Base-by-base conservation (phyloP, 2,113 vertebrate genomes). In the Baryphthengus martii region DNA sequence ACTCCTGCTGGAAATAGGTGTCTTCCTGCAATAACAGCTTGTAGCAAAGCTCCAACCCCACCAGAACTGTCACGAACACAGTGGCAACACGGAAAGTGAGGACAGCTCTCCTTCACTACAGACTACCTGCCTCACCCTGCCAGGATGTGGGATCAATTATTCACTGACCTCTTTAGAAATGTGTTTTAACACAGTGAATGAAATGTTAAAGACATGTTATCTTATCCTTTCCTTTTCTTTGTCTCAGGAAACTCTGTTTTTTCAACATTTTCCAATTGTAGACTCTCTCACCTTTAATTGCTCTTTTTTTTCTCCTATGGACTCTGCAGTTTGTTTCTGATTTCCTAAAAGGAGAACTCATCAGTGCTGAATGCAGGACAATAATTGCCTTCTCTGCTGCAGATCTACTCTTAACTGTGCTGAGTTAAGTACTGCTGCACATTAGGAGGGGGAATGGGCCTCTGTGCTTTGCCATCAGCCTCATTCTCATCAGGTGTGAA, bases 271-370 rank as follows among this genome's bases (percentile, higher is more conserved):
- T 85, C 66, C 91, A 40, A 61, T 61, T 90, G 71, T 66, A 93
- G 35, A 26, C 7, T 70, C 94, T 88, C 53, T 85, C 59, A 96
- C 24, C 15, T 77, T 90, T 90, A 93, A 92, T 90, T 92, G 58
- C 40, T 85, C 49, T 53, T 85, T 91, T 92, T 58, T 83, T 66
- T 11, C 13, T 76, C n/a, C 58, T 76, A 17, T 16, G 11, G 63
- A 73, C 39, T 88, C 39, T 82, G 9, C 39, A 24, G 53, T 56
- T 92, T 62, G 31, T 58, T 96, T 90, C 79, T 80, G 45, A 90
- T 90, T 96, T 92, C 75, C 85, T 89, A 33, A 94, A 90, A 83
- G 26, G 50, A 88, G 44, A 61, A 13, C 13, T 85, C 82, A 88
- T 88, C 78, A 85, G 44, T 53, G 40, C 40, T 56, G 25, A 83